These are phyloP conservation scores for Pterostichus madidus DNA, from an alignment of 2,888 invertebrate species.

Conservation along the genomic window DNA sequence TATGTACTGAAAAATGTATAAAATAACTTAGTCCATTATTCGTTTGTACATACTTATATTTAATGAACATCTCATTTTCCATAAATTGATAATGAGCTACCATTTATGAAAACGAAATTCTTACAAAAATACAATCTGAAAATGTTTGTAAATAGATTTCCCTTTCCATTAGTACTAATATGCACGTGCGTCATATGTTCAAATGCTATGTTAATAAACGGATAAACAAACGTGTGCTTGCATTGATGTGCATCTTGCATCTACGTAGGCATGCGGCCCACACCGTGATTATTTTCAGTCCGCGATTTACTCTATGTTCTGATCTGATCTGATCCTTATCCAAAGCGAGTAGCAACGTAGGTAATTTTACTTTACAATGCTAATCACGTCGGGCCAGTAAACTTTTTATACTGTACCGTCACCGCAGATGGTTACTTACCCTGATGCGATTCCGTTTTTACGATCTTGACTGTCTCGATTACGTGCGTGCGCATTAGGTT, in stretches of 20 bases:
- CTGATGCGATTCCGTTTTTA: conserved; percentile 49
- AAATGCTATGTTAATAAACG: conserved; percentile 39
- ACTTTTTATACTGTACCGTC: conserved; percentile 41
- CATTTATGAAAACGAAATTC: neutral
- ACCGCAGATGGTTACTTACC: conserved; percentile 47
- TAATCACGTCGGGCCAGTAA: conserved; percentile 47
- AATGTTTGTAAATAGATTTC: conserved; percentile 40
- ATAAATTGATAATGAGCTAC: too few species aligned
- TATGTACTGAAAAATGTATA: too few species aligned
- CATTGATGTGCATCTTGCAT: neutral
- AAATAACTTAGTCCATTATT: too few species aligned
- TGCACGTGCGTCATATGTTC: conserved; percentile 8
- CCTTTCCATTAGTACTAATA: conserved; percentile 12
- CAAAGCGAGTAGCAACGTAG: neutral
- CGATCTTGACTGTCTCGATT: conserved; percentile 29
- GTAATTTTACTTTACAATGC: conserved; percentile 45
- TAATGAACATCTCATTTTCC: too few species aligned
- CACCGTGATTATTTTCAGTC: neutral
- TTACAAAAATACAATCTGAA: conserved; percentile 1
- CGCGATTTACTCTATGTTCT: neutral
- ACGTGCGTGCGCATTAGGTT: conserved; percentile 36
- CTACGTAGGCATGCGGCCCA: neutral
- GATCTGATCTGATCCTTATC: neutral
- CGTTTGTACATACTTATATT: too few species aligned
- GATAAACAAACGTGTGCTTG: conserved; percentile 28